Percentiles rank a stretch among this genome's conserved stretches.
These are phyloP conservation scores for Thunnus maccoyii DNA, from an alignment of 2,113 vertebrate genomes.

Conservation along the genomic window DNA sequence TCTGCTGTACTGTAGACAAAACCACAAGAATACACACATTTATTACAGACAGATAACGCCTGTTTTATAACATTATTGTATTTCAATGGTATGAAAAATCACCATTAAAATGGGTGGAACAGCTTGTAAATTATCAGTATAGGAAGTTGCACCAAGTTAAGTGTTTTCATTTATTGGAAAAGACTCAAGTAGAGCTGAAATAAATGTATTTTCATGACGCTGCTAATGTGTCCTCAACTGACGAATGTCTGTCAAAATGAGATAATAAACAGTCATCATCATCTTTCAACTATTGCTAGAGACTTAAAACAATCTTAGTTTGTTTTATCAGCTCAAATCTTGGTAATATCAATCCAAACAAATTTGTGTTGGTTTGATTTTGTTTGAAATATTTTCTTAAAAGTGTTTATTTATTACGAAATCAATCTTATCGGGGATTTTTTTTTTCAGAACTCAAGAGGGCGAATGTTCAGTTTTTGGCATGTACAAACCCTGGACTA, in stretches of 20 bases:
- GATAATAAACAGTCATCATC: neutral
- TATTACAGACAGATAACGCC: slow-evolving; percentile 56
- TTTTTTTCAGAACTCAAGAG: neutral
- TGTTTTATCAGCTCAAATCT: slow-evolving; percentile 28
- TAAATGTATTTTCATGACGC: neutral
- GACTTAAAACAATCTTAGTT: neutral
- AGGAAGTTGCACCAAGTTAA: neutral
- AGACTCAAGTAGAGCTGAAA: neutral
- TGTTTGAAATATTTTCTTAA: slow-evolving; percentile 16
- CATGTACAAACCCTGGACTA: neutral
- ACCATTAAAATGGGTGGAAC: slow-evolving; percentile 7
- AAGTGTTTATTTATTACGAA: slow-evolving; percentile 23
- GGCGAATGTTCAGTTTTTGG: neutral
- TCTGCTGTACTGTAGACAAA: slow-evolving; percentile 57
- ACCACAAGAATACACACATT: slow-evolving; percentile 70
- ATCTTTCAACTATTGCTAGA: neutral
- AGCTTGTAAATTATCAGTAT: neutral
- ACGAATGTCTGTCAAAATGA: neutral
- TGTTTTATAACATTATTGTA: slow-evolving; percentile 52
- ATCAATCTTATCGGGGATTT: neutral
- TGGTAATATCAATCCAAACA: neutral
- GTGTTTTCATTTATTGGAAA: neutral
- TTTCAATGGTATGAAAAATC: slow-evolving; percentile 38
- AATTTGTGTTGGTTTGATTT: neutral
- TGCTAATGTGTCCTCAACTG: neutral